phyloP scores from a whole-genome alignment of 2,113 vertebrate genomes.

The Rhinolophus sinicus region DNA sequence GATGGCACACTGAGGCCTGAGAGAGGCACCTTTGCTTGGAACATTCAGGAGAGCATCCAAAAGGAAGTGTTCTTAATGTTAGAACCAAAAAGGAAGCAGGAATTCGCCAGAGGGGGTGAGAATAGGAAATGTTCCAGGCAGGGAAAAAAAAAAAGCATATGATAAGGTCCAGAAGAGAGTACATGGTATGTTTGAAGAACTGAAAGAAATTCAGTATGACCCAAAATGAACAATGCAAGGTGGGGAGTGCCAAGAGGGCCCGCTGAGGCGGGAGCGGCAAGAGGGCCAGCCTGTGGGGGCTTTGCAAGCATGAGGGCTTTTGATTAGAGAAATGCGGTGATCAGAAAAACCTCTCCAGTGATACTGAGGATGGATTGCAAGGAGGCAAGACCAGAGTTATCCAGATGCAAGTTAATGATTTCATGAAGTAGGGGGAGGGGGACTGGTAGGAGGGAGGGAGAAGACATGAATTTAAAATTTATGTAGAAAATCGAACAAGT shows the following conservation, averaged over 20 bases:
- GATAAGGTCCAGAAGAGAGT: not conserved
- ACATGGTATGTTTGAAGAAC: not conserved
- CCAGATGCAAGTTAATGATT: not conserved
- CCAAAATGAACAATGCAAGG: not conserved
- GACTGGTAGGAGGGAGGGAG: not conserved
- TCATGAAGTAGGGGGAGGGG: not conserved
- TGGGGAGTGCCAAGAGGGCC: too few relatives aligned
- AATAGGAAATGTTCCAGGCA: not conserved
- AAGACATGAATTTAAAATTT: not conserved
- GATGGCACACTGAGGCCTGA: not conserved
- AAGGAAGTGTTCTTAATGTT: not conserved
- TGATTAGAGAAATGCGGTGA: not conserved
- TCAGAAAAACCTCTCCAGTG: not conserved
- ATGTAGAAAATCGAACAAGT: not conserved
- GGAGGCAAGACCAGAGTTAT: not conserved
- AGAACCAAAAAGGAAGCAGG: not conserved
- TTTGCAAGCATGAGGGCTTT: not conserved
- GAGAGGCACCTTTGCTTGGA: not conserved
- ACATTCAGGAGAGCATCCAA: not conserved
- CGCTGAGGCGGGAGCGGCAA: not conserved
- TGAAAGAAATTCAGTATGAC: not conserved
- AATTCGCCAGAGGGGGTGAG: not conserved
- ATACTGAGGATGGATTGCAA: not conserved
- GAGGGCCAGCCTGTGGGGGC: accelerated
- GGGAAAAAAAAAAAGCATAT: not conserved